Evolutionary conservation across 2,888 invertebrate species (phyloP).

Genomic region (Drosophila rubida): DNA sequence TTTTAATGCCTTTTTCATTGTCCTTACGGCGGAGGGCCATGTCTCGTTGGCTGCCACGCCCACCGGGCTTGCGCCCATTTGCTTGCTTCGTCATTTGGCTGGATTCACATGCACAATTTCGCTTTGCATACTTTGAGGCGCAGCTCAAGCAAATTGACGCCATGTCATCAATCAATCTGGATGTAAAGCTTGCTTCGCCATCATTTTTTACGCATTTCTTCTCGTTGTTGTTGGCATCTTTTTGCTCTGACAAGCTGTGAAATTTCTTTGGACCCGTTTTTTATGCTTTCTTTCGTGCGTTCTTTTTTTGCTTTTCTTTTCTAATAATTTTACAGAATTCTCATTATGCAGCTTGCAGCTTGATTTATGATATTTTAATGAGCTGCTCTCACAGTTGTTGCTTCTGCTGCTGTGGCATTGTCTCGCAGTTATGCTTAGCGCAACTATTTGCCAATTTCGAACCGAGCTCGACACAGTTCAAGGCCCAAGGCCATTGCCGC

Average conservation of each 20-base stretch:
- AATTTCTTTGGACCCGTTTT: conserved; percentile 30
- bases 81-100: conserved; percentile 18
- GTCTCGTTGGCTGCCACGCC: conserved; percentile 8
- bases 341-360: conserved; percentile 57
- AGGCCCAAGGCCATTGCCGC: conserved; percentile 61
- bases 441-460: neutral
- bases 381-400: conserved; percentile 33
- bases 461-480: conserved; percentile 46
- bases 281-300: neutral
- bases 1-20: conserved; percentile 80
- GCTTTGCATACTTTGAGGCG: conserved; percentile 56
- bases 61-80: neutral
- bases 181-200: conserved; percentile 51
- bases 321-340: conserved; percentile 42
- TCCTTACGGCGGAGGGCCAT: conserved; percentile 47
- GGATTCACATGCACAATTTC: conserved; percentile 51
- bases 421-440: conserved; percentile 22
- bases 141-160: conserved; percentile 69
- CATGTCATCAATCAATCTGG: conserved; percentile 80
- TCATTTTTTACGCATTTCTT: conserved; percentile 49
- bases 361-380: conserved; percentile 80
- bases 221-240: neutral
- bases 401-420: conserved; percentile 23
- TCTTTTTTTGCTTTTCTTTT: neutral
- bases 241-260: conserved; percentile 51